A percentile compares a stretch with the other conserved stretches of the same genome.
Conservation (phyloP, 2,797 vertebrate genomes). For the Triplophysa bombifrons region DNA sequence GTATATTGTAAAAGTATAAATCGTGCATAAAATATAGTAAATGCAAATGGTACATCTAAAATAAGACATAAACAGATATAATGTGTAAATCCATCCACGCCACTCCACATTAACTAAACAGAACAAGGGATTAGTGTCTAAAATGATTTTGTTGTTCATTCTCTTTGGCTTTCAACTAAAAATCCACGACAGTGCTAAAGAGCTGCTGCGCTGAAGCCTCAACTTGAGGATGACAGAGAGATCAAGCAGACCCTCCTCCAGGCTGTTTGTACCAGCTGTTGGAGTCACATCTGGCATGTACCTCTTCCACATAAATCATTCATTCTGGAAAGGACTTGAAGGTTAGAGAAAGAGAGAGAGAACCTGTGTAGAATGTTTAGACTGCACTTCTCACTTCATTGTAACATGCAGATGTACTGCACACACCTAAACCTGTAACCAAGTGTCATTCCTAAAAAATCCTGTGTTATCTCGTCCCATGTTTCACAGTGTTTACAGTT, state of each 20-base stretch:
- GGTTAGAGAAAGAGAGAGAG: background rate
- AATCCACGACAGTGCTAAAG: conserved; percentile 23
- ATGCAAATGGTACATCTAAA: conserved; percentile 14
- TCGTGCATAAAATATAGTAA: background rate
- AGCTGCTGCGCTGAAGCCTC: conserved; percentile 24
- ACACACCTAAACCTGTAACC: background rate
- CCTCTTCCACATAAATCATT: conserved; percentile 41
- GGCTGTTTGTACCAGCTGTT: conserved; percentile 45
- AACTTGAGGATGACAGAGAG: conserved; percentile 29
- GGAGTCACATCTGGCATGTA: conserved; percentile 43
- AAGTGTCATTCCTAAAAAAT: background rate
- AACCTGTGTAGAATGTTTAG: background rate
- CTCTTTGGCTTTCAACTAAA: conserved; percentile 16
- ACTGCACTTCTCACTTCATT: background rate
- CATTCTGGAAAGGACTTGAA: conserved; percentile 40
- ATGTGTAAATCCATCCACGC: conserved; percentile 10
- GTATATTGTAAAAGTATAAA: background rate
- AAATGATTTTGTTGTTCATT: conserved; percentile 23
- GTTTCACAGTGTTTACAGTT: background rate
- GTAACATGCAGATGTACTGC: background rate
- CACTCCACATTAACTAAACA: conserved; percentile 2
- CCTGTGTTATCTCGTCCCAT: background rate
- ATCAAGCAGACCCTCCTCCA: conserved; percentile 45
- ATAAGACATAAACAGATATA: conserved; percentile 20
- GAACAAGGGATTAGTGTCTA: conserved; percentile 30